These are phyloP conservation scores for Danio choprae DNA, from an alignment of 2,797 vertebrate species.

Conservation along the genomic window DNA sequence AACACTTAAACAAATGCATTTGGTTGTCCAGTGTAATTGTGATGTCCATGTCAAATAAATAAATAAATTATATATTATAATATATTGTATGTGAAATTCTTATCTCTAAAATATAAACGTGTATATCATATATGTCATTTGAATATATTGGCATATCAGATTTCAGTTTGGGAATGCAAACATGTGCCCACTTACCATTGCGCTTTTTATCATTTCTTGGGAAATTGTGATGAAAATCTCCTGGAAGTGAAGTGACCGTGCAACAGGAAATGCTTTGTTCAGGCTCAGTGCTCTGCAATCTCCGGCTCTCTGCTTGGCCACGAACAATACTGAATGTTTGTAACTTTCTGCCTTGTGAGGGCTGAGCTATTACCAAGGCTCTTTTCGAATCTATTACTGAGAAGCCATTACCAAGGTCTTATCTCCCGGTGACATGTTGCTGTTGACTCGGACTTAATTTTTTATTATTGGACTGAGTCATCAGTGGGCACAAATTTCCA, in stretches of 20 bases:
- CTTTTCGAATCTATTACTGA: constrained; percentile 16
- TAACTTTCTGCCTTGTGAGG: neutral
- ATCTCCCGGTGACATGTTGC: constrained; percentile 35
- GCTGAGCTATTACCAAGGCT: constrained; percentile 17
- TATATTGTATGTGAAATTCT: too few relatives aligned
- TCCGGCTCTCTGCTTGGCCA: constrained; percentile 22
- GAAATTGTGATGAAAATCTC: constrained; percentile 12
- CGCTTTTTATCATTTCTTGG: neutral
- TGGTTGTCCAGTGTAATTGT: too few relatives aligned
- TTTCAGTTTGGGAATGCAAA: neutral
- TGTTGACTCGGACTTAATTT: constrained; percentile 34
- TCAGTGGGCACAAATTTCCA: constrained; percentile 32
- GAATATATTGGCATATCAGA: too few relatives aligned
- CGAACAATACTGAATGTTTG: neutral
- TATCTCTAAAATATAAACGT: too few relatives aligned
- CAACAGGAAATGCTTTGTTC: constrained; percentile 20
- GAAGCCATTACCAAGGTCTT: constrained; percentile 39
- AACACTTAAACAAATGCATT: too few relatives aligned
- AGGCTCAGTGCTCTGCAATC: constrained; percentile 23
- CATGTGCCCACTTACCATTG: neutral
- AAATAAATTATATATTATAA: too few relatives aligned
- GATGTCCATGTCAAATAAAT: too few relatives aligned
- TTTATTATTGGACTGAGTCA: constrained; percentile 39
- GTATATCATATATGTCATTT: too few relatives aligned
- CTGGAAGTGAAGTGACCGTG: constrained; percentile 1